These are phyloP conservation scores for Drosophila lacteicornis DNA, from an alignment of 1,140 invertebrate species.

Conservation along the genomic window DNA sequence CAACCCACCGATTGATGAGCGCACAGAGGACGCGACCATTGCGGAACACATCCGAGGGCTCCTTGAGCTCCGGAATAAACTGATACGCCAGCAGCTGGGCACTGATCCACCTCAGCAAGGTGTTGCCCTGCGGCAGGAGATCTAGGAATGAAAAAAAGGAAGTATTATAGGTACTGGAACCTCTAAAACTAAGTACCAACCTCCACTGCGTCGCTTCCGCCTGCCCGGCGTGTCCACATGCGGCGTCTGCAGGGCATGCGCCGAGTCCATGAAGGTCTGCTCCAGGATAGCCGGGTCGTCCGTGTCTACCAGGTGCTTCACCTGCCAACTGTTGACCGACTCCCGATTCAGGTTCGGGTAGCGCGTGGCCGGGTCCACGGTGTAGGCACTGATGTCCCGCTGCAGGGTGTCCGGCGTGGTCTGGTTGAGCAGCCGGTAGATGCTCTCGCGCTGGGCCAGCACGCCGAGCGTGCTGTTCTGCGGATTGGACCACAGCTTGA, in stretches of 20 bases:
- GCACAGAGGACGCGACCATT: conserved; percentile 80
- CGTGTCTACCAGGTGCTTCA: conserved; percentile 87
- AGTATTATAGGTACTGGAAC: neutral
- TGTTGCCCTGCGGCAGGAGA: conserved; percentile 64
- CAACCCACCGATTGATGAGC: conserved; percentile 76
- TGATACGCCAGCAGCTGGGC: conserved; percentile 70
- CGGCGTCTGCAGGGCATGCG: conserved; percentile 66
- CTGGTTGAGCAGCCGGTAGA: conserved; percentile 95
- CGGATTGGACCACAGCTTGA: conserved; percentile 92
- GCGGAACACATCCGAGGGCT: conserved; percentile 81
- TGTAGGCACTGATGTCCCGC: conserved; percentile 94
- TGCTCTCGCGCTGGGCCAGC: conserved; percentile 96
- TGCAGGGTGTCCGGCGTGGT: conserved; percentile 98
- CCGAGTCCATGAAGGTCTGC: conserved; percentile 85
- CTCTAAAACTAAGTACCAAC: conserved; percentile 29
- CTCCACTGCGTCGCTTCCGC: conserved; percentile 79
- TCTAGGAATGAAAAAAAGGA: conserved; percentile 34
- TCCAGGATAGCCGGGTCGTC: conserved; percentile 88
- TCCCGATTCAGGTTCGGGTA: conserved; percentile 88
- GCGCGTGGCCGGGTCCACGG: conserved; percentile 94
- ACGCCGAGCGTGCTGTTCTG: conserved; percentile 90
- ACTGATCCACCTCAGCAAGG: conserved; percentile 77
- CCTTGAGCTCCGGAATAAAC: conserved; percentile 71
- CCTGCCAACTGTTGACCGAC: conserved; percentile 87
- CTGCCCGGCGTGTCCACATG: conserved; percentile 71